Evolutionary conservation across 2,113 vertebrate genomes (phyloP).

Genomic region (Heloderma charlesbogerti): DNA sequence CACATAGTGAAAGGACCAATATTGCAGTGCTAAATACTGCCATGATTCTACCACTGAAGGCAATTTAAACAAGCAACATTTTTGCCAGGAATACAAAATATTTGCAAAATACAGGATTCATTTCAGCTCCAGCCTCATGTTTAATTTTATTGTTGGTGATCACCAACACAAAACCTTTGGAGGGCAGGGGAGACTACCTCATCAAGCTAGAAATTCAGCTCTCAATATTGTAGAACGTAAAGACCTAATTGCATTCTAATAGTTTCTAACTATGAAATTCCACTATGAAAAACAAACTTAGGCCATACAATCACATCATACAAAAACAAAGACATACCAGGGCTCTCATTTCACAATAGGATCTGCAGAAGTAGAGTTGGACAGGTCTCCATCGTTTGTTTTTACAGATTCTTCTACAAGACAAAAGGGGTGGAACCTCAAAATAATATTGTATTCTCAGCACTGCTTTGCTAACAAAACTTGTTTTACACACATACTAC

Average conservation of each 20-base stretch:
- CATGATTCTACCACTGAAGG: neutral
- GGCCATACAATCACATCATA: neutral
- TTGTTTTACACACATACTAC: neutral
- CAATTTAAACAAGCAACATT: neutral
- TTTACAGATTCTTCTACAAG: slow-evolving; percentile 78
- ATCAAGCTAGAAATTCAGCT: neutral
- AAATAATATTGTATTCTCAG: slow-evolving; percentile 18
- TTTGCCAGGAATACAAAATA: neutral
- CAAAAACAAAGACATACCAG: slow-evolving; percentile 39
- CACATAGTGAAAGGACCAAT: neutral
- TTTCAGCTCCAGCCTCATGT: neutral
- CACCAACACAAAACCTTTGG: neutral
- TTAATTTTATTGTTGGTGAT: neutral
- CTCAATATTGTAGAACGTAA: slow-evolving; percentile 35
- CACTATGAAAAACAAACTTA: slow-evolving; percentile 42
- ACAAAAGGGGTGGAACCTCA: slow-evolving; percentile 20
- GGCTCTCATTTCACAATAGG: slow-evolving; percentile 77
- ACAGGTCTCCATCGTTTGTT: slow-evolving; percentile 69
- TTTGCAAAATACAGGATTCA: too few relatives aligned
- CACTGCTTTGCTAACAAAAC: neutral
- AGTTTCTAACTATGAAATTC: slow-evolving; percentile 71
- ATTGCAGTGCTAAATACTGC: neutral
- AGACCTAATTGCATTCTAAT: slow-evolving; percentile 70
- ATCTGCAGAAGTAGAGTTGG: slow-evolving; percentile 66
- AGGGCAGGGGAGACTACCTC: neutral